Evolutionary conservation across 2,113 vertebrate genomes (phyloP).

Genomic region (Trinectes maculatus): DNA sequence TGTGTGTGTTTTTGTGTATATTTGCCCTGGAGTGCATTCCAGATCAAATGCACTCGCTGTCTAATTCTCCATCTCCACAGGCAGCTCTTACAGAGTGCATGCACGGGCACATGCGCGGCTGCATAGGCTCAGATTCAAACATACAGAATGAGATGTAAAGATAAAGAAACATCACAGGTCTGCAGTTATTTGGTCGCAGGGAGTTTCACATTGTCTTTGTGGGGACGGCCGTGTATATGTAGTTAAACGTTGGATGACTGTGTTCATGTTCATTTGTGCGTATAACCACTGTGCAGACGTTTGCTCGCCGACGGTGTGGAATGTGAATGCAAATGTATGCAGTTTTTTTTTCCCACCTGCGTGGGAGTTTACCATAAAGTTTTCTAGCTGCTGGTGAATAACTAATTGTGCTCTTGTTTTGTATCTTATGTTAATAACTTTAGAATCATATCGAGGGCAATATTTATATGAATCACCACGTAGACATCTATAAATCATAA

Average conservation of each 20-base stretch:
- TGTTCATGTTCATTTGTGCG: conserved; percentile 44
- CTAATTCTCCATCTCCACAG: conserved; percentile 80
- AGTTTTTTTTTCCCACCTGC: conserved; percentile 8
- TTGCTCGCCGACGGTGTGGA: conserved; percentile 6
- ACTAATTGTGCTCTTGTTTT: background rate
- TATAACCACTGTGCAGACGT: conserved; percentile 54
- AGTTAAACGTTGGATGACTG: conserved; percentile 43
- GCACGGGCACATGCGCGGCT: conserved; percentile 56
- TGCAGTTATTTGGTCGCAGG: conserved; percentile 63
- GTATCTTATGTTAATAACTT: too few relatives aligned
- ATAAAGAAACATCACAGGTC: conserved; percentile 57
- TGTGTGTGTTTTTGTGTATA: conserved; percentile 48
- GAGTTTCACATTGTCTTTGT: conserved; percentile 38
- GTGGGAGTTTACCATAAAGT: conserved; percentile 29
- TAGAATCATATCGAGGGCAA: background rate
- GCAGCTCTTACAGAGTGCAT: conserved; percentile 68
- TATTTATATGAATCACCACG: background rate
- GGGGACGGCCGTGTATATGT: conserved; percentile 35
- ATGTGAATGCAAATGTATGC: conserved; percentile 48
- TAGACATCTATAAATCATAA: background rate
- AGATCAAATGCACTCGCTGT: conserved; percentile 81
- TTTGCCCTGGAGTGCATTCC: conserved; percentile 73
- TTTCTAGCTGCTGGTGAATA: conserved; percentile 15
- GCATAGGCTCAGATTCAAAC: conserved; percentile 51
- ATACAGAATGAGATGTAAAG: conserved; percentile 54